Evolutionary conservation across 2,888 invertebrate genomes (phyloP).

Genomic region (Hydropsyche betteni): DNA sequence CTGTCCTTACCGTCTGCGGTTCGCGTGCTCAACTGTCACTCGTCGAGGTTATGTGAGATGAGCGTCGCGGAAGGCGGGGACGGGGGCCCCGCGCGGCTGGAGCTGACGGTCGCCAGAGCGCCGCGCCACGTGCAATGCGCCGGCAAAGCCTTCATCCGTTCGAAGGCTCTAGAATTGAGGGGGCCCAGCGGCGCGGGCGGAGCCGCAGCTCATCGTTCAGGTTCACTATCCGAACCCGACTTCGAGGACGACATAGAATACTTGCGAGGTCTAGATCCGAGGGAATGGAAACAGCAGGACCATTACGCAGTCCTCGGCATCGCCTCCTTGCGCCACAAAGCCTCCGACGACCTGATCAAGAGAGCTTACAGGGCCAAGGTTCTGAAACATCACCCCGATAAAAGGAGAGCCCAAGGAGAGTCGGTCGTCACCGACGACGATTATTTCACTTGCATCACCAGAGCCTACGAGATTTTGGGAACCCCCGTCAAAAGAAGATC

Average conservation of each 20-base stretch:
- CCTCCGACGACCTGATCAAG: conserved; percentile 93
- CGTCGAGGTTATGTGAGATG: conserved; percentile 13
- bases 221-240: background rate
- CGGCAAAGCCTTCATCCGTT: conserved; percentile 62
- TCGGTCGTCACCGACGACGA: conserved; percentile 90
- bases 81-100: background rate
- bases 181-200: background rate
- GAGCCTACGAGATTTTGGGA: conserved; percentile 92
- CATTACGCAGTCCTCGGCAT: conserved; percentile 96
- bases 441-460: conserved; percentile 98
- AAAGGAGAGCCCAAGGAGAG: conserved; percentile 90
- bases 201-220: background rate
- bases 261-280: conserved; percentile 89
- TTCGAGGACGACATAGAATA: conserved; percentile 81
- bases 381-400: conserved; percentile 97
- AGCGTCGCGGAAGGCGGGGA: background rate
- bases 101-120: conserved; percentile 39
- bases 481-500: conserved; percentile 83
- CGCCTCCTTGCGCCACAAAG: conserved; percentile 80
- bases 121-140: conserved; percentile 65
- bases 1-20: background rate
- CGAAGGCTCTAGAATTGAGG: background rate
- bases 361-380: conserved; percentile 91
- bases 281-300: conserved; percentile 98
- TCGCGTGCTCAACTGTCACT: conserved; percentile 1